phyloP scores from a whole-genome alignment of 2,797 vertebrate species.

The Microctenopoma stevenorrisi region DNA sequence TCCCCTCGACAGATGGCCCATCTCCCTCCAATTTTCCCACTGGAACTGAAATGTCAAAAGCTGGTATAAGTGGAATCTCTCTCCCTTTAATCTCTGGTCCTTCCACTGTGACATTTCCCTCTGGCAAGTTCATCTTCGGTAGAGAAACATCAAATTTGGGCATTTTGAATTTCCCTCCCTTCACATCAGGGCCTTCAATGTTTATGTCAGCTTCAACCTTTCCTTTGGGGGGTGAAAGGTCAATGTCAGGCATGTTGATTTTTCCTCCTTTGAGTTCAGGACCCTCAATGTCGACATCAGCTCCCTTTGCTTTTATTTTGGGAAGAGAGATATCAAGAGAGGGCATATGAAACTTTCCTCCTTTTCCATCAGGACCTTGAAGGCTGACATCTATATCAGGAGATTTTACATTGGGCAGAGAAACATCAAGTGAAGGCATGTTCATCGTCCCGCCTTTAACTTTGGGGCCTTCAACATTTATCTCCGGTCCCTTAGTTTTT shows the following conservation, averaged over 20 bases:
- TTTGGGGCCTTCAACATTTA: conserved; percentile 40
- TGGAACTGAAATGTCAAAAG: conserved; percentile 65
- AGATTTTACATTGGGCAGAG: conserved; percentile 42
- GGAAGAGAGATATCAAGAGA: conserved; percentile 64
- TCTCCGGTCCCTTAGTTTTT: conserved; percentile 39
- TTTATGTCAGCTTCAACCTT: conserved; percentile 33
- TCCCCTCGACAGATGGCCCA: conserved; percentile 43
- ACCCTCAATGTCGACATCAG: conserved; percentile 44
- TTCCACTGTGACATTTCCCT: conserved; percentile 43
- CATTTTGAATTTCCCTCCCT: conserved; percentile 55
- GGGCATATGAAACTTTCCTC: conserved; percentile 59
- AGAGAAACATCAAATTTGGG: conserved; percentile 67
- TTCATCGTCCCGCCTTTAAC: conserved; percentile 41
- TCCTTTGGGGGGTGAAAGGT: conserved; percentile 54
- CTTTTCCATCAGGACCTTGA: conserved; percentile 35
- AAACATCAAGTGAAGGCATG: conserved; percentile 50
- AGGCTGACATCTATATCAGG: conserved; percentile 29
- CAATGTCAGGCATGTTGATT: conserved; percentile 51
- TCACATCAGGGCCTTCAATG: conserved; percentile 34
- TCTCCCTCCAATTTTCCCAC: conserved; percentile 35
- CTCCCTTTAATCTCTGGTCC: conserved; percentile 56
- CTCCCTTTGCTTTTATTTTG: conserved; percentile 49
- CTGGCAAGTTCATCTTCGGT: conserved; percentile 53
- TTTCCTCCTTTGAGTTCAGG: conserved; percentile 54
- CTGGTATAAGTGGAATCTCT: conserved; percentile 61